Percentiles rank a stretch among this genome's conserved stretches.
phyloP scores from a whole-genome alignment of 2,113 vertebrate species.

The Macquaria ambigua region DNA sequence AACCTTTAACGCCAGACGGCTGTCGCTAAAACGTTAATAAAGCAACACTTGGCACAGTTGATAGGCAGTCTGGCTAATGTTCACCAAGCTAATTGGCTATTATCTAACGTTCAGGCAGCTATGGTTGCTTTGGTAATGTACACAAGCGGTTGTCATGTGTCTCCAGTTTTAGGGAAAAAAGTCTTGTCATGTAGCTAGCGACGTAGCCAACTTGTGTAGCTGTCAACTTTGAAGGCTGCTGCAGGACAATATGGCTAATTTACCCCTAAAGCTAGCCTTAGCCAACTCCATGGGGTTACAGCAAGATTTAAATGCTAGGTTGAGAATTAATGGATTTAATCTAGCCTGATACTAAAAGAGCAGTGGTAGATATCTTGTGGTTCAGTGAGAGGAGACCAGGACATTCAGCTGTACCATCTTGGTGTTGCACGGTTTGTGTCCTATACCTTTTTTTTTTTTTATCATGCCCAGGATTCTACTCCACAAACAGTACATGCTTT shows the following conservation, averaged over 20 bases:
- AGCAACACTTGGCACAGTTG: constrained; percentile 60
- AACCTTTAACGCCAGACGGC: neutral
- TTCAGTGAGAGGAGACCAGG: neutral
- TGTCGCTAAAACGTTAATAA: constrained; percentile 39
- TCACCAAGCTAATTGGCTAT: constrained; percentile 67
- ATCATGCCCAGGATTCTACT: neutral
- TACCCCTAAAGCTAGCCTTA: constrained; percentile 25
- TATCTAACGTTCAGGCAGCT: constrained; percentile 29
- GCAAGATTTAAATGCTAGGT: constrained; percentile 28
- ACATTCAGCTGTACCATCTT: neutral
- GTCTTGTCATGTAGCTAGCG: constrained; percentile 38
- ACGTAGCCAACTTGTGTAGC: constrained; percentile 33
- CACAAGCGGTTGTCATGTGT: constrained; percentile 45
- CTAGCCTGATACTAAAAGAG: neutral
- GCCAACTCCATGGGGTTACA: constrained; percentile 29
- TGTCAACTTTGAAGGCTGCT: constrained; percentile 65
- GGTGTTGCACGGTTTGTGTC: neutral
- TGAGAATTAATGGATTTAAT: constrained; percentile 40
- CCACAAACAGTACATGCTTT: constrained; percentile 8
- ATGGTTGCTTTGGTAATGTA: constrained; percentile 36
- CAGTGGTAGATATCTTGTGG: neutral
- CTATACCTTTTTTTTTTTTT: neutral
- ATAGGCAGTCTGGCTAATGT: constrained; percentile 54
- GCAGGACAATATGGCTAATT: constrained; percentile 46
- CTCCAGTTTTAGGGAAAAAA: neutral